Evolutionary conservation across 30 jellyfish, hydroid and myxozoan genomes (phyloP), one percentile per base, ranked within the genome.

Genomic region (Hydractinia echinata): DNA sequence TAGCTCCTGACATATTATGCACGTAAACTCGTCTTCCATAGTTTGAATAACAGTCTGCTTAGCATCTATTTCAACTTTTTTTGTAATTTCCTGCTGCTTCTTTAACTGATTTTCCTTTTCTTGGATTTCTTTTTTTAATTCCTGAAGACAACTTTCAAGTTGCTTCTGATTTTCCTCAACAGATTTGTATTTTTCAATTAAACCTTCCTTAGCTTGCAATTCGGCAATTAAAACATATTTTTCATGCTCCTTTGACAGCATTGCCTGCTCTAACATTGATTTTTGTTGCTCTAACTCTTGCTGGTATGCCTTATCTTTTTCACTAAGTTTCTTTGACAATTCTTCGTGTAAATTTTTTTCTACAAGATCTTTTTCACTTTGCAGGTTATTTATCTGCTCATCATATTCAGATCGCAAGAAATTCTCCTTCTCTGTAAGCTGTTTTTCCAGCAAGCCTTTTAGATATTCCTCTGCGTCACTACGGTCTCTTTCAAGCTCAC

Each of bases 21-120:
- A 93, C 5, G 99, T 87, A 71, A 93, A 93, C 70, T 93, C 99
- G 83, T 93, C 99, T 82, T 93, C 99, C 95, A 93, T 93, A 51
- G 81, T 87, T 53, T 78, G 85, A n/a, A 93, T 44, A 4, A 87
- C 99, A 8, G 85, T 81, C 61, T 88, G 90, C 67, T 87, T 87
- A 10, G 96, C 99, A 21, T 77, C 89, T 60, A 80, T 88, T 72
- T 87, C 99, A 54, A 88, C 96, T 49, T 79, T 71, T 74, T 67
- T 84, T 10, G 91, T 67, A n/a, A 83, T 74, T 61, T 84, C 96
- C 61, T 83, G 84, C 69, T 93, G 99, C 76, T 74, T 81, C 19
- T 60, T 51, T 60, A 93, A 79, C 53, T 84, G 87, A 64, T 61
- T 54, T 21, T 87, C 99, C 85, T 93, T 93, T 20, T 69, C 90